A percentile compares a stretch with the other conserved stretches of the same genome.
phyloP scores from a whole-genome alignment of 2,113 vertebrate genomes.

The Centropristis striata region DNA sequence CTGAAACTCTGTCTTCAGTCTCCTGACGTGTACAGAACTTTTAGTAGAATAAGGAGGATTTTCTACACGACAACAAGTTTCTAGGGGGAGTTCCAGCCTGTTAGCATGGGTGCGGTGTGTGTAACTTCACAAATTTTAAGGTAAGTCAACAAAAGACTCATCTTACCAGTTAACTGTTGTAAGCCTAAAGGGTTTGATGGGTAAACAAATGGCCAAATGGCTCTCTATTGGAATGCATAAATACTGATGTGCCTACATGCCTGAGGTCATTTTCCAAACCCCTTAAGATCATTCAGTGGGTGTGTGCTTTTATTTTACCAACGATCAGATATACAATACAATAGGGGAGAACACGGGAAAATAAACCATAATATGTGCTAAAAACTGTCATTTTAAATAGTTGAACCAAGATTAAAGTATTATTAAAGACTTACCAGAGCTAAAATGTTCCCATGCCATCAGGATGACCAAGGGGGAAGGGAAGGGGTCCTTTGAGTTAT shows the following conservation, averaged over 20 bases:
- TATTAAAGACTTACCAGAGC: no score
- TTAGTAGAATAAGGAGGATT: conserved; percentile 5
- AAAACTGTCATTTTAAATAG: no score
- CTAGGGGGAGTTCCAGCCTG: background rate
- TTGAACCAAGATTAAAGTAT: no score
- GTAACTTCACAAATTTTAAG: conserved; percentile 43
- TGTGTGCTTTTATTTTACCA: background rate
- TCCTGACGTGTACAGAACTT: background rate
- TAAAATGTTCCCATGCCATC: no score
- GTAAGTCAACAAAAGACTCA: conserved; percentile 71
- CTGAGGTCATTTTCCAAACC: background rate
- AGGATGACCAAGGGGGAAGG: no score
- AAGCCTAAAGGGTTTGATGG: conserved; percentile 56
- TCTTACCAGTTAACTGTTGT: conserved; percentile 55
- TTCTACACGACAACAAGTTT: conserved; percentile 6
- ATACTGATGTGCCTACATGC: background rate
- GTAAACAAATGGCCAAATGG: conserved; percentile 52
- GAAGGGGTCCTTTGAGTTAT: no score
- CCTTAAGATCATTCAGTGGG: background rate
- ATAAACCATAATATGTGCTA: background rate
- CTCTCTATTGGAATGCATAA: background rate
- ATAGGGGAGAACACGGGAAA: background rate
- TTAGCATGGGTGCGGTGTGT: conserved; percentile 57
- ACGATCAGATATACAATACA: no score
- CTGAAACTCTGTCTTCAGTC: conserved; percentile 1